Evolutionary conservation across 2,888 invertebrate genomes (phyloP), one percentile per base, ranked within the genome.

Genomic region (Holacanthella duospinosa): DNA sequence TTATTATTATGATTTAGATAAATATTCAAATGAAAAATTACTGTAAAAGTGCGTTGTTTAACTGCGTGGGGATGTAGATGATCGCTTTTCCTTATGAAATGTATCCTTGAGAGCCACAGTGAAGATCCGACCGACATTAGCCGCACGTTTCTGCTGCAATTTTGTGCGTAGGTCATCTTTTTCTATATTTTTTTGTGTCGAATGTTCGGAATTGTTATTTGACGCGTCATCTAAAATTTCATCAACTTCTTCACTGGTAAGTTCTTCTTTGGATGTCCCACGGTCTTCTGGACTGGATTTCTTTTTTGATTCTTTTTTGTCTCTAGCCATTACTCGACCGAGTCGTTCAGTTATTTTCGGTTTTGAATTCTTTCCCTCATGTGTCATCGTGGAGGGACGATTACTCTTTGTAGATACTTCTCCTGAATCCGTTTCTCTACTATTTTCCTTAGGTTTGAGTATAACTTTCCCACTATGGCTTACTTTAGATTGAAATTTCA

Each of bases 161-260:
- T 65, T 65, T 21, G 61, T 61, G 29, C 65, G 60, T 28, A 65
- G 54, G 36, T 65, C 65, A 43, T 58, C 64, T 43, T 62, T 59
- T 6, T 21, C 58, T 6, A 53, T 9, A 12, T n/a, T 16, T 16
- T 36, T 36, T 16, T n/a, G n/a, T n/a, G n/a, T n/a, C n/a, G n/a
- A n/a, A n/a, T n/a, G n/a, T n/a, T n/a, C n/a, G n/a, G n/a, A n/a
- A n/a, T n/a, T n/a, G n/a, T n/a, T n/a, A n/a, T n/a, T n/a, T n/a
- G n/a, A n/a, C n/a, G n/a, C n/a, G n/a, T n/a, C n/a, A n/a, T n/a
- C n/a, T n/a, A n/a, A n/a, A n/a, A n/a, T n/a, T n/a, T n/a, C 36
- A 36, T 9, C 36, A 36, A 36, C 36, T 36, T 36, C 36, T 9
- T 36, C 36, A 6, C 6, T 36, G 36, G 6, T 36, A 16, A 36